Percentiles rank a stretch among this genome's conserved stretches.
Conservation (phyloP, 1,140 invertebrate genomes). For the Coptotermes formosanus region DNA sequence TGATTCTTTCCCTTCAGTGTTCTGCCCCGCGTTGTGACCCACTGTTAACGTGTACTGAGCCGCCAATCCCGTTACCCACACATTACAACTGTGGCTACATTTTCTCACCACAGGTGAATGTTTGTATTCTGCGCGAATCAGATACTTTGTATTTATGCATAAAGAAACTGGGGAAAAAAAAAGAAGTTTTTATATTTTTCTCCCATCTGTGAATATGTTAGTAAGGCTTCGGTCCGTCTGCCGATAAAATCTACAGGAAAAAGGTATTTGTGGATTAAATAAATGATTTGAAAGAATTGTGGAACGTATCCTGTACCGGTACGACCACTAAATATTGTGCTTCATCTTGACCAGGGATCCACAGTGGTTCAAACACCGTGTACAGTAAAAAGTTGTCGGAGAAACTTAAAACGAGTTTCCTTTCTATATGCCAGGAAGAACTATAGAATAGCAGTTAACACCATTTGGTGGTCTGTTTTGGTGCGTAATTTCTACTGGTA, state of each 20-base stretch:
- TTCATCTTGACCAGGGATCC: neutral
- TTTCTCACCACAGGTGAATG: neutral
- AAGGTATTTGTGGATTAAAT: neutral
- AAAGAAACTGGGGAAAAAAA: neutral
- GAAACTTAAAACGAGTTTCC: too few relatives aligned
- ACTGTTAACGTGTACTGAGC: neutral
- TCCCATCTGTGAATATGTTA: neutral
- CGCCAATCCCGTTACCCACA: neutral
- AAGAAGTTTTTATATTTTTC: neutral
- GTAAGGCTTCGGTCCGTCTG: neutral
- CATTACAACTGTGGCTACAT: neutral
- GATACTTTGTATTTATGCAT: neutral
- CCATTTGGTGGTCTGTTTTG: too few relatives aligned
- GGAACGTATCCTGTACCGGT: neutral
- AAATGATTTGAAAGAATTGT: slow-evolving; percentile 16
- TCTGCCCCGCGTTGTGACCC: neutral
- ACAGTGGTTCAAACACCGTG: neutral
- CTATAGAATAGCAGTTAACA: too few relatives aligned
- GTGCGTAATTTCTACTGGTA: too few relatives aligned
- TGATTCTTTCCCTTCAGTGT: too few relatives aligned
- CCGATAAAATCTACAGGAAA: neutral
- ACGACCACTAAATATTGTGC: neutral
- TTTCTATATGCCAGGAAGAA: too few relatives aligned
- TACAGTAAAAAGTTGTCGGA: too few relatives aligned
- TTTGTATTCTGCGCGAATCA: neutral